These are phyloP conservation scores for Eubucco bourcierii DNA, from an alignment of 2,113 vertebrate genomes.

Conservation along the genomic window DNA sequence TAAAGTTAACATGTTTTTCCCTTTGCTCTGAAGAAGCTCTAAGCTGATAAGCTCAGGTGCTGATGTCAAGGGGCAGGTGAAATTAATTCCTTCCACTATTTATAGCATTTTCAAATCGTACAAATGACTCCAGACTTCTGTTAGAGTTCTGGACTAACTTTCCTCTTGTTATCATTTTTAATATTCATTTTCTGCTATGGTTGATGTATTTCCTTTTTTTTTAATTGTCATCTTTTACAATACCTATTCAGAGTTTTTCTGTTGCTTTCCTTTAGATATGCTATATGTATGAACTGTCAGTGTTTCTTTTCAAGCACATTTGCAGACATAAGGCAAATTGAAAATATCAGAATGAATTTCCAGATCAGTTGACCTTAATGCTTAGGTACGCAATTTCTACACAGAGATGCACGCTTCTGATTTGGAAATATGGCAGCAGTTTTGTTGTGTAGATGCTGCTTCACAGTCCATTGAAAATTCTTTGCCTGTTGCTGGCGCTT, in stretches of 20 bases:
- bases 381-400: neutral
- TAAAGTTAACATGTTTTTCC: neutral
- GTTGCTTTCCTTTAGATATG: neutral
- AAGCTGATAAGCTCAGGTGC: neutral
- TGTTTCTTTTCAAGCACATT: neutral
- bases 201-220: neutral
- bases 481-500: neutral
- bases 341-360: constrained; percentile 9
- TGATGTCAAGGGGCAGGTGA: constrained; percentile 7
- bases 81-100: neutral
- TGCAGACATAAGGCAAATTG: neutral
- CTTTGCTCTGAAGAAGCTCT: neutral
- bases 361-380: neutral
- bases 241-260: neutral
- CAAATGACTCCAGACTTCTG: neutral
- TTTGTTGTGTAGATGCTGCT: neutral
- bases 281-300: neutral
- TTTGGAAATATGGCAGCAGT: neutral
- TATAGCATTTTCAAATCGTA: neutral
- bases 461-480: neutral
- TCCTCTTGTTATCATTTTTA: neutral
- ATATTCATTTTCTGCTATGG: neutral
- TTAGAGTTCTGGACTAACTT: neutral
- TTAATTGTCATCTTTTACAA: neutral
- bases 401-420: neutral